These are phyloP conservation scores for Xyrauchen texanus DNA, from an alignment of 2,113 vertebrate genomes.

Conservation along the genomic window DNA sequence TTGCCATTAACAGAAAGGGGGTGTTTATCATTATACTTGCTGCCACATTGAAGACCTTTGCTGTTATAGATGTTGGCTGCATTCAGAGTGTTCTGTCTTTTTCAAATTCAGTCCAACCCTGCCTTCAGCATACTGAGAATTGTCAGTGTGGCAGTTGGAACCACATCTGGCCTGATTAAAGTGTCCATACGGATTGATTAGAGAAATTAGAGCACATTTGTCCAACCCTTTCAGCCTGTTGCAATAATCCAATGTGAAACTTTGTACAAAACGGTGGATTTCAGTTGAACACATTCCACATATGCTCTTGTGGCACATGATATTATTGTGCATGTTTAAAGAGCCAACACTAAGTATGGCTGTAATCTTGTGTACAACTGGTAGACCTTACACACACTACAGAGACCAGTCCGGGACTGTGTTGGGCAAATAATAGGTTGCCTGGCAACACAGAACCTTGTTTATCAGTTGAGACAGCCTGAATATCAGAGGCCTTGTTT, in stretches of 20 bases:
- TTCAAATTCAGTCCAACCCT: conserved; percentile 3
- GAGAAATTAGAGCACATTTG: background rate
- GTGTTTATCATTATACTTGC: conserved; percentile 21
- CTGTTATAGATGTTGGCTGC: background rate
- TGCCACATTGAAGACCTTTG: background rate
- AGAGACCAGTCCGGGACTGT: conserved; percentile 29
- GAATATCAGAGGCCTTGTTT: conserved; percentile 33
- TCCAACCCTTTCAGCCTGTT: background rate
- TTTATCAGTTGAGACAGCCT: conserved; percentile 40
- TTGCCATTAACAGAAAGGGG: conserved; percentile 11
- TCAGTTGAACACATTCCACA: background rate
- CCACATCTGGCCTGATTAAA: background rate
- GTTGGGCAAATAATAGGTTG: conserved; percentile 53
- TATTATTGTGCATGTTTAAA: conserved; percentile 9
- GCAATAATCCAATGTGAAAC: conserved; percentile 10
- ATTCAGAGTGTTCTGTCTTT: background rate
- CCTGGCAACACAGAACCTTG: conserved; percentile 44
- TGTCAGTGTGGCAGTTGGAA: background rate
- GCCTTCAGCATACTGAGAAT: background rate
- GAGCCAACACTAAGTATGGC: background rate
- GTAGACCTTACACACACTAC: background rate
- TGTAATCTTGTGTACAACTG: background rate
- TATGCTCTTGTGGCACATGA: conserved; percentile 3
- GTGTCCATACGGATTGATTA: conserved; percentile 2
- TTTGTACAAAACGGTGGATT: background rate